Base-by-base conservation (phyloP, 2,888 invertebrate genomes). In the Cataglyphis albicans region DNA sequence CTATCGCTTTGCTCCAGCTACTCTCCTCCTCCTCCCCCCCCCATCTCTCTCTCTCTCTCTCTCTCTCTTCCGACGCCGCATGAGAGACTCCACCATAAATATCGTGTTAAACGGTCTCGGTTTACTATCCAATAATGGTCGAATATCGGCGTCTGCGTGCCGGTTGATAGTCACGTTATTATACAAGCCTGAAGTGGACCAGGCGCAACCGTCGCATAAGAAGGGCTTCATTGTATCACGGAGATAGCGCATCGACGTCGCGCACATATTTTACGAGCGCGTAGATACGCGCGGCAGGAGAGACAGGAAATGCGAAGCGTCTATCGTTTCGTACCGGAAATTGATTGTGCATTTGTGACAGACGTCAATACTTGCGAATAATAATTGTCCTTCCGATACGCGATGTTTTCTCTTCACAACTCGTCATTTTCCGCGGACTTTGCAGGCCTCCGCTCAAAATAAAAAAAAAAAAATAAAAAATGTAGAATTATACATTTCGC, bases 121-220 rank as follows among this genome's bases (percentile, higher is more conserved):
- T 93, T 93, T 93, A 93, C 91, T 88, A 90, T 92, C 91, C 92
- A 92, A 92, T 93, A 93, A 93, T 91, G 91, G 87, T 86, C 86
- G 91, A 91, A 90, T 91, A 92, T 92, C 90, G 76, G 87, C 88
- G 90, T 91, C 91, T 92, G 90, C 86, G 76, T 82, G 84, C 83
- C 82, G 84, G 86, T 89, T 90, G 91, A 91, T 91, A 92, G 92
- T 90, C 90, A 83, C 84, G 85, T 82, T 81, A 84, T 87, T 88
- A 87, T 84, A 80, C 75, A 38, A 61, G 86, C 59, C 12, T 67
- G 55, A 75, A 59, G 63, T 81, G 81, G 81, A 44, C 76, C 83
- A 41, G 55, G 3, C 59, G 72, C 80, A 18, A 25, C 12, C 32
- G 55, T 29, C 70, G 86, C 83, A 80, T 89, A 89, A 90, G 90